Percentiles rank a stretch among this genome's conserved stretches.
phyloP scores from a whole-genome alignment of 1,140 invertebrate species.

The Wasmannia auropunctata region DNA sequence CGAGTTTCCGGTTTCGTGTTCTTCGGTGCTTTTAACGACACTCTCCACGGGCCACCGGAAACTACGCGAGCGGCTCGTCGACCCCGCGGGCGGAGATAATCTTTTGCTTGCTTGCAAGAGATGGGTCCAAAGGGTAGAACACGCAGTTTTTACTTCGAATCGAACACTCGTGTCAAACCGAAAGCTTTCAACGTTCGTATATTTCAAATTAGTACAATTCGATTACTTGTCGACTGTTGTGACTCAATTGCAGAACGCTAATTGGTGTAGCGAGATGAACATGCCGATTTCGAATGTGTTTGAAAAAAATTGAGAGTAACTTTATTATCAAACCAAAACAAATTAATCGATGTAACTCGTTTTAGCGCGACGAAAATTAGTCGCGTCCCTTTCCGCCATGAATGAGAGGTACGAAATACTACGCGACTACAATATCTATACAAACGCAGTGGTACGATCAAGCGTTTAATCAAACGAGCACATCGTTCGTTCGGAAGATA shows the following conservation, averaged over 20 bases:
- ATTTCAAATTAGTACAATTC: neutral
- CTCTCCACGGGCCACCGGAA: constrained; percentile 67
- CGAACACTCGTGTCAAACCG: neutral
- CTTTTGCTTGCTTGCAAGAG: neutral
- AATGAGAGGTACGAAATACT: neutral
- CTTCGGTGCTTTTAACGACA: constrained; percentile 77
- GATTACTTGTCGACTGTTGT: too few relatives aligned
- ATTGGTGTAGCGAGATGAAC: neutral
- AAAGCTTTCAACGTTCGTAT: neutral
- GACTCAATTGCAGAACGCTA: too few relatives aligned
- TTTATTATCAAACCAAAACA: neutral
- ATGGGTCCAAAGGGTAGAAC: neutral
- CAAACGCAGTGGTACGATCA: neutral
- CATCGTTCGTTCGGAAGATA: constrained; percentile 18
- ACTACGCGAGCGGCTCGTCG: neutral
- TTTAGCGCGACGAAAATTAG: constrained; percentile 12
- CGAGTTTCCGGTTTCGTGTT: constrained; percentile 78
- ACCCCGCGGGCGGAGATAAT: constrained; percentile 4
- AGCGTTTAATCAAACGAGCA: constrained; percentile 34
- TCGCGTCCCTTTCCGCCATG: neutral
- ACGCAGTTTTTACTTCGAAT: neutral
- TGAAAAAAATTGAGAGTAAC: neutral
- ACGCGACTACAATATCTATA: neutral
- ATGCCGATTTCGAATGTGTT: too few relatives aligned
- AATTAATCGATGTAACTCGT: neutral